Conservation (phyloP, 2,797 vertebrate species). For the Valencia hispanica region DNA sequence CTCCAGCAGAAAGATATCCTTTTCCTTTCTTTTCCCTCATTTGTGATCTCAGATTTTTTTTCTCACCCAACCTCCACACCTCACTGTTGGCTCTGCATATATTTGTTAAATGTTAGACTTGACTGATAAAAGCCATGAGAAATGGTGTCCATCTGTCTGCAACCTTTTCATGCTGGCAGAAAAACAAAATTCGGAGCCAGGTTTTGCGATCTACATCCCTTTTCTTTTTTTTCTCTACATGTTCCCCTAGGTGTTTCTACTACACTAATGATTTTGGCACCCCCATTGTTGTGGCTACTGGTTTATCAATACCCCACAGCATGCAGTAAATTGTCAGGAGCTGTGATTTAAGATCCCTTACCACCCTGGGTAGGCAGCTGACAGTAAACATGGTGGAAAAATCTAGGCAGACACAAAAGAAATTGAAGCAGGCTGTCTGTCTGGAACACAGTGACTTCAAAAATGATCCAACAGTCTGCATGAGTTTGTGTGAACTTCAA, state of each 20-base stretch:
- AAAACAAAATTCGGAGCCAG: slow-evolving; percentile 19
- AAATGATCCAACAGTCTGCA: slow-evolving; percentile 12
- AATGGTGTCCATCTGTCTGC: slow-evolving; percentile 24
- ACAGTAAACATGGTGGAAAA: slow-evolving; percentile 37
- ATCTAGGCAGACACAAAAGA: slow-evolving; percentile 24
- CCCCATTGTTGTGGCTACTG: slow-evolving; percentile 46
- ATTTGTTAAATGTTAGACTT: slow-evolving; percentile 46
- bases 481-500: slow-evolving; percentile 6
- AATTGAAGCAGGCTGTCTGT: slow-evolving; percentile 13
- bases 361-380: slow-evolving; percentile 53
- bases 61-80: slow-evolving; percentile 31
- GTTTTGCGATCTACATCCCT: slow-evolving; percentile 8
- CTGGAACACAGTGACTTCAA: slow-evolving; percentile 3
- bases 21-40: slow-evolving; percentile 30
- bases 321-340: slow-evolving; percentile 59
- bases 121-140: slow-evolving; percentile 39
- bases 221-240: not conserved
- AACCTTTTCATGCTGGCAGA: slow-evolving; percentile 28
- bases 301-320: slow-evolving; percentile 67
- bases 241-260: slow-evolving; percentile 22
- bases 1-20: slow-evolving; percentile 36
- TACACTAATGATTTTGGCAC: slow-evolving; percentile 24
- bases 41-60: slow-evolving; percentile 41
- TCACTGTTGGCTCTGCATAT: slow-evolving; percentile 24
- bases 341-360: slow-evolving; percentile 63